A percentile compares a stretch with the other conserved stretches of the same genome.
These are phyloP conservation scores for Esox masquinongy DNA, from an alignment of 2,797 vertebrate genomes.

Conservation along the genomic window DNA sequence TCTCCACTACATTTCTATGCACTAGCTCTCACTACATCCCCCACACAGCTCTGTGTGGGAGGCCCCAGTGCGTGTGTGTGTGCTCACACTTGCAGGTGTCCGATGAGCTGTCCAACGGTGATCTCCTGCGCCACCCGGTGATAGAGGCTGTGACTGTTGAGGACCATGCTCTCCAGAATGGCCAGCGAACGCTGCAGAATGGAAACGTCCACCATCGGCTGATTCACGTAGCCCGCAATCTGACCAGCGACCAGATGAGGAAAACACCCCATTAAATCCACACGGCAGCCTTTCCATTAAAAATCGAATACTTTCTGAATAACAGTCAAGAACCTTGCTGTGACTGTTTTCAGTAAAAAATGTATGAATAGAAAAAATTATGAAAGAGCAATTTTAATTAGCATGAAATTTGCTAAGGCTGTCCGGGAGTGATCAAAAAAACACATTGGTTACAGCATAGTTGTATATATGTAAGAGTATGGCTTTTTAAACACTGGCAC, in stretches of 20 bases:
- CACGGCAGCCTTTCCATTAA: too few relatives aligned
- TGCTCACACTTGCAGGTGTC: slow-evolving; percentile 99
- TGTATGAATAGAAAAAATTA: too few relatives aligned
- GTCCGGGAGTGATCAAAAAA: too few relatives aligned
- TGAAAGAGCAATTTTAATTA: too few relatives aligned
- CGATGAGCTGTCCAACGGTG: slow-evolving; percentile 97
- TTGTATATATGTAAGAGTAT: too few relatives aligned
- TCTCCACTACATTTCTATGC: slow-evolving; percentile 15
- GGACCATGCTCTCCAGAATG: slow-evolving; percentile 97
- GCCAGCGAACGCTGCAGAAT: slow-evolving; percentile 96
- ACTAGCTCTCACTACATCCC: slow-evolving; percentile 6
- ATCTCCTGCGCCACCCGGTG: slow-evolving; percentile 95
- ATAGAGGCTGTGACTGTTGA: slow-evolving; percentile 97
- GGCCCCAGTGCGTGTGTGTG: slow-evolving; percentile 76
- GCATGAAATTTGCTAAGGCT: too few relatives aligned
- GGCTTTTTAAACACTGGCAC: too few relatives aligned
- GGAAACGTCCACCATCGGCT: slow-evolving; percentile 95
- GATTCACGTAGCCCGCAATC: slow-evolving; percentile 96
- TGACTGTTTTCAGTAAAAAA: too few relatives aligned
- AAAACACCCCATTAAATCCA: neutral
- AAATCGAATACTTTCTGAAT: too few relatives aligned
- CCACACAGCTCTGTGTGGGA: slow-evolving; percentile 53
- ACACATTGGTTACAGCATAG: too few relatives aligned
- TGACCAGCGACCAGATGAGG: slow-evolving; percentile 47
- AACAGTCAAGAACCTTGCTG: too few relatives aligned